Conservation (phyloP, 2,888 invertebrate species). For the Saturnia japonica region DNA sequence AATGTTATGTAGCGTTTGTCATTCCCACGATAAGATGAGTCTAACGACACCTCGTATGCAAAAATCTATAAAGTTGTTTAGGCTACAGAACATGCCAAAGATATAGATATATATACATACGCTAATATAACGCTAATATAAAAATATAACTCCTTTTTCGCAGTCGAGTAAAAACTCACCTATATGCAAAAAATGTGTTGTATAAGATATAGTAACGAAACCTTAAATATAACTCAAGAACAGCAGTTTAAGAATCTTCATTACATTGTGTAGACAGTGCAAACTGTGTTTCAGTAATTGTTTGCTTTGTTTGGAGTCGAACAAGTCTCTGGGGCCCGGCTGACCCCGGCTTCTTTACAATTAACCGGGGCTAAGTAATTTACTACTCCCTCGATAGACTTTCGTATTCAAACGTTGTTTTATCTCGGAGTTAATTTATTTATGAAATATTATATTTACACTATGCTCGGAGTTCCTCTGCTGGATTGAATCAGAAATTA, state of each 20-base stretch:
- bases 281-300: neutral
- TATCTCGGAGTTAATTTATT: slow-evolving; percentile 1
- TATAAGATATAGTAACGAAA: neutral
- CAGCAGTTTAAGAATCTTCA: neutral
- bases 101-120: too few relatives aligned
- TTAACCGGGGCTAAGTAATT: slow-evolving; percentile 11
- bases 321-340: slow-evolving; percentile 2
- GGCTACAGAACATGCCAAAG: too few relatives aligned
- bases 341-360: slow-evolving; percentile 13
- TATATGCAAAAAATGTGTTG: neutral
- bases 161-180: too few relatives aligned
- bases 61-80: too few relatives aligned
- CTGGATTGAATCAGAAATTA: too few relatives aligned
- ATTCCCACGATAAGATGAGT: too few relatives aligned
- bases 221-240: neutral
- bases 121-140: too few relatives aligned
- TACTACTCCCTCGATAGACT: neutral
- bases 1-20: too few relatives aligned
- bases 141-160: too few relatives aligned
- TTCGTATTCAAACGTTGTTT: neutral
- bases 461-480: too few relatives aligned
- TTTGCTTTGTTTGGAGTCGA: slow-evolving; percentile 10
- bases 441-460: neutral
- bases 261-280: neutral
- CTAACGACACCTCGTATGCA: too few relatives aligned